Base-by-base conservation (phyloP, 2,888 invertebrate genomes). In the Drosophila mimica region DNA sequence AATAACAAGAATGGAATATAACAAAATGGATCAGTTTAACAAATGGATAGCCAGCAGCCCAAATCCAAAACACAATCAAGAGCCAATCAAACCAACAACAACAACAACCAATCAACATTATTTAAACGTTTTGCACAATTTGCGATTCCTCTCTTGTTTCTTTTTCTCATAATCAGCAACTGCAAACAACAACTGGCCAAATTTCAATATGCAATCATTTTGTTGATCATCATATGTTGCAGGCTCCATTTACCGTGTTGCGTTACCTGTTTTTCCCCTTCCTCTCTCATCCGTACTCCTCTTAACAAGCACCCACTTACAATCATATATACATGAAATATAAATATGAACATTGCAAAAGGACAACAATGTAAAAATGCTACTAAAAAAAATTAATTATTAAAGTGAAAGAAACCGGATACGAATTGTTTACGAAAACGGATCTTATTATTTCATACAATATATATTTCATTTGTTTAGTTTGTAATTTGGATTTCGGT, bases 381-480 rank as follows among this genome's bases (percentile, higher is more conserved):
- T 80, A 82, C 80, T 83, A 61, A 88, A 77, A 82, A 82, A 88
- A 83, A 81, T 77, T 72, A 61, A 79, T 70, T 82, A 84, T 80
- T 84, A 76, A 65, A 62, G 59, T 62, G 56, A 58, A 53, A 52
- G 64, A 67, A 62, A 57, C 52, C 34, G 46, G 58, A 62, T 53
- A 57, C 30, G 31, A 57, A 60, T 51, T 59, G 63, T 49, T 54
- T 48, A 52, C 11, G 25, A 33, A 46, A 31, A 48, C 15, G 51
- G 43, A 43, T 52, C n/a, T 57, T 64, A 49, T 38, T 31, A 38
- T 59, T 34, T n/a, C 36, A 25, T 48, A 17, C 17, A n/a, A 11
- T 46, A 46, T 46, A 25, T 48, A 40, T 54, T 72, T 59, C 28
- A 46, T 56, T 48, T 60, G 51, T 58, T 54, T 73, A 73, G 40